Base-by-base conservation (phyloP, 2,113 vertebrate species). In the Leiothrix lutea region DNA sequence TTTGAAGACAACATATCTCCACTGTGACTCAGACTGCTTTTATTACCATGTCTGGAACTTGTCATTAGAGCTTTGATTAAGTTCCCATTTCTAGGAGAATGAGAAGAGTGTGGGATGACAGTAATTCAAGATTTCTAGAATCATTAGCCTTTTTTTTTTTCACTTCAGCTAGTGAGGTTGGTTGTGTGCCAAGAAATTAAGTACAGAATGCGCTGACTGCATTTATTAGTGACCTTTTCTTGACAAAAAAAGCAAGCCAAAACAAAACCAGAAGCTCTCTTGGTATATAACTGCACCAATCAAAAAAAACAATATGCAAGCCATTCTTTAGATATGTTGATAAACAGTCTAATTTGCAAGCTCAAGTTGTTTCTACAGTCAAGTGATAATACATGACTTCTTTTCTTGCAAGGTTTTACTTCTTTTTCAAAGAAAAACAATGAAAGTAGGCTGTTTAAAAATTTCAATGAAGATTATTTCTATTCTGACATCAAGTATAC, bases 1-100 rank as follows among this genome's bases (percentile, higher is more conserved):
- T 92, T 89, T 90, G 84, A 93, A 90, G 82, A 54, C 33, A 91
- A 42, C 69, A 58, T 29, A 45, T 80, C 57, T 22, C 42, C 35
- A 51, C 64, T 88, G 15, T 83, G 74, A 82, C 42, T 94, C 90
- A 92, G 74, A 61, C 58, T 95, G 31, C 78, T 80, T 92, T 88
- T 91, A 94, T 93, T 91, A 54, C 66, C 21, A 8, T 75, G 78
- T 90, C 85, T 94, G 84, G 54, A 91, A 73, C 33, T 90, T 94
- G 45, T 79, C 47, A 61, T 95, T 79, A 90, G n/a, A 64, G 31
- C 62, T 94, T 95, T 95, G 91, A 90, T 88, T 87, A 93, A 85
- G 50, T 88, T 72, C 33, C 12, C 16, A 50, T 91, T 94, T 94
- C 48, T 87, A 70, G 21, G 51, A 93, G 60, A 86, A 36, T 60